Conservation (phyloP, 2,888 invertebrate genomes). For the Shargacucullia verbasci region DNA sequence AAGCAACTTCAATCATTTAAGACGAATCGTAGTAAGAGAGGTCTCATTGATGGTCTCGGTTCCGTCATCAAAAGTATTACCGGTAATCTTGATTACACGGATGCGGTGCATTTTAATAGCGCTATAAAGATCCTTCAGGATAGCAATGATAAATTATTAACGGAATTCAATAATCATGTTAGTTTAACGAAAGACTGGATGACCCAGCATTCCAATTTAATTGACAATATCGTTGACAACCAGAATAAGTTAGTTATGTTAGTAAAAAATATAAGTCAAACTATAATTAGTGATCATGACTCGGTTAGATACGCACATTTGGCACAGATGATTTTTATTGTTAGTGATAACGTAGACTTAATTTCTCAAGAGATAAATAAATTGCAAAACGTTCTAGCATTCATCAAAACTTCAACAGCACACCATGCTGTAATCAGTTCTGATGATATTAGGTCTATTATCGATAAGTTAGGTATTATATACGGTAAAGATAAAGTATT, state of each 20-base stretch:
- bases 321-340: constrained; percentile 19
- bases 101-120: constrained; percentile 4
- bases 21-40: constrained; percentile 1
- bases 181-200: constrained; percentile 7
- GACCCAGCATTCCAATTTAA: neutral
- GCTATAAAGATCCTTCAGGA: neutral
- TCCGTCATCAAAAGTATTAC: constrained; percentile 3
- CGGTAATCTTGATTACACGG: constrained; percentile 3
- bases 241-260: constrained; percentile 9
- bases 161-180: constrained; percentile 2
- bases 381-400: too few relatives aligned
- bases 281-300: too few relatives aligned
- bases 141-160: neutral
- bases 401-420: constrained; percentile 42
- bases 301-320: constrained; percentile 15
- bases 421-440: constrained; percentile 36
- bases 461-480: constrained; percentile 22
- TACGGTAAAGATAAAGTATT: constrained; percentile 12
- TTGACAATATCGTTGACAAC: constrained; percentile 9
- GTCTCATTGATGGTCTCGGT: constrained; percentile 8
- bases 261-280: too few relatives aligned
- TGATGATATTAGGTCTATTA: constrained; percentile 20
- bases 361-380: too few relatives aligned
- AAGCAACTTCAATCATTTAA: too few relatives aligned
- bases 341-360: too few relatives aligned